These are phyloP conservation scores for Meloidogyne floridensis DNA, from an alignment of 1,140 invertebrate genomes.

Conservation along the genomic window DNA sequence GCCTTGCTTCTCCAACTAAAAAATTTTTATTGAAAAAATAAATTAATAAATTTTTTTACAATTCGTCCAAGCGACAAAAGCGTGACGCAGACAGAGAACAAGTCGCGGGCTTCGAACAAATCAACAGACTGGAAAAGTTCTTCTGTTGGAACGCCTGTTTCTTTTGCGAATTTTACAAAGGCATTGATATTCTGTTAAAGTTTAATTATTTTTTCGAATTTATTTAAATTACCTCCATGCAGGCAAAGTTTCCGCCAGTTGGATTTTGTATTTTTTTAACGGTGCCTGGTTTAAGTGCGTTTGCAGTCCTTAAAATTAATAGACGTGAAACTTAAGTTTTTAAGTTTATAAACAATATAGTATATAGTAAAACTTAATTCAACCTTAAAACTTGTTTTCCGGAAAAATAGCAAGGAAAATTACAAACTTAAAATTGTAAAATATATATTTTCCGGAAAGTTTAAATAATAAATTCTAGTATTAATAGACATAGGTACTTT, in stretches of 20 bases:
- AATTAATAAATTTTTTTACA: slow-evolving; percentile 70
- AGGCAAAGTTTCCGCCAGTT: slow-evolving; percentile 84
- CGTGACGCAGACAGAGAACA: slow-evolving; percentile 90
- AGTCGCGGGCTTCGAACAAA: slow-evolving; percentile 80
- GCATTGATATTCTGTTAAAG: slow-evolving; percentile 91
- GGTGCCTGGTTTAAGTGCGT: slow-evolving; percentile 70
- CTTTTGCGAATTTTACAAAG: slow-evolving; percentile 82
- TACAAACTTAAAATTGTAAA: too few relatives aligned
- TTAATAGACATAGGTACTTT: too few relatives aligned
- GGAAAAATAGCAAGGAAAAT: too few relatives aligned
- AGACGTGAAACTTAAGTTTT: neutral
- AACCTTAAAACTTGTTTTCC: too few relatives aligned
- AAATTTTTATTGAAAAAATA: slow-evolving; percentile 26
- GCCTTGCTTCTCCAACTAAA: slow-evolving; percentile 50
- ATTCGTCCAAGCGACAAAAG: slow-evolving; percentile 90
- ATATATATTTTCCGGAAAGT: neutral
- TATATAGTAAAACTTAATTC: too few relatives aligned
- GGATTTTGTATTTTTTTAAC: slow-evolving; percentile 83
- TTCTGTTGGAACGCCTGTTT: slow-evolving; percentile 86
- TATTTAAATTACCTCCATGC: slow-evolving; percentile 68
- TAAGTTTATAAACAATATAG: neutral
- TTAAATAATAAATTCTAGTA: neutral
- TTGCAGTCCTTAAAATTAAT: slow-evolving; percentile 58
- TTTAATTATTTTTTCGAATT: neutral
- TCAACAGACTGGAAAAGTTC: slow-evolving; percentile 81